A percentile compares a stretch with the other conserved stretches of the same genome.
Conservation (phyloP, 1,140 invertebrate species). For the Megathymus violae region DNA sequence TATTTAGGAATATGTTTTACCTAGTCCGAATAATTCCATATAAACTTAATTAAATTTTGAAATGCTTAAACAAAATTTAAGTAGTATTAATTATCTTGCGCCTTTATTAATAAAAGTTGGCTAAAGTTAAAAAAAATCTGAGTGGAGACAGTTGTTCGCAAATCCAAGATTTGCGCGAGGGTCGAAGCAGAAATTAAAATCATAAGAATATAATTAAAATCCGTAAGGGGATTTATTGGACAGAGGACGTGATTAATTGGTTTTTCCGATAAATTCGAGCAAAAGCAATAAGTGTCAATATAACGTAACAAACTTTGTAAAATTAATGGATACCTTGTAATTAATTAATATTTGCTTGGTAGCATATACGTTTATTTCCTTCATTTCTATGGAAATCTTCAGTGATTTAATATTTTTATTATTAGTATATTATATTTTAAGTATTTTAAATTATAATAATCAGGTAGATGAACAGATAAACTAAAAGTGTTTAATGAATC, state of each 20-base stretch:
- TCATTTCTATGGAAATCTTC: no score
- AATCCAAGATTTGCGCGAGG: constrained; percentile 66
- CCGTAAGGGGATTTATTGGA: constrained; percentile 82
- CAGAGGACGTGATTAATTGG: constrained; percentile 80
- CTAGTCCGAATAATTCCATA: constrained; percentile 31
- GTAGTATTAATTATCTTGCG: constrained; percentile 82
- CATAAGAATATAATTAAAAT: constrained; percentile 84
- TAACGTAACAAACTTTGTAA: constrained; percentile 57
- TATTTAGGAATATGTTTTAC: background rate
- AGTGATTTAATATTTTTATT: constrained; percentile 17
- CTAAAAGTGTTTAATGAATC: no score
- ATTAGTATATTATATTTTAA: no score
- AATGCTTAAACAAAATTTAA: constrained; percentile 81
- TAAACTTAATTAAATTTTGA: constrained; percentile 69
- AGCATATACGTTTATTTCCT: background rate
- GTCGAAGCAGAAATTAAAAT: constrained; percentile 79
- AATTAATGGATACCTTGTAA: constrained; percentile 67
- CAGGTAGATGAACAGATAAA: constrained; percentile 24
- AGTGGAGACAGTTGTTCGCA: constrained; percentile 80
- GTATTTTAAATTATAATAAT: background rate
- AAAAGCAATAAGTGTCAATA: constrained; percentile 82
- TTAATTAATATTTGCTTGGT: constrained; percentile 58
- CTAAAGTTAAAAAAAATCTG: constrained; percentile 64
- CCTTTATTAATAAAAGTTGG: constrained; percentile 80
- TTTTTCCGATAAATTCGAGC: constrained; percentile 66